Percentiles rank a stretch among this genome's conserved stretches.
Conservation (phyloP, 2,797 vertebrate species). For the Channa striata region DNA sequence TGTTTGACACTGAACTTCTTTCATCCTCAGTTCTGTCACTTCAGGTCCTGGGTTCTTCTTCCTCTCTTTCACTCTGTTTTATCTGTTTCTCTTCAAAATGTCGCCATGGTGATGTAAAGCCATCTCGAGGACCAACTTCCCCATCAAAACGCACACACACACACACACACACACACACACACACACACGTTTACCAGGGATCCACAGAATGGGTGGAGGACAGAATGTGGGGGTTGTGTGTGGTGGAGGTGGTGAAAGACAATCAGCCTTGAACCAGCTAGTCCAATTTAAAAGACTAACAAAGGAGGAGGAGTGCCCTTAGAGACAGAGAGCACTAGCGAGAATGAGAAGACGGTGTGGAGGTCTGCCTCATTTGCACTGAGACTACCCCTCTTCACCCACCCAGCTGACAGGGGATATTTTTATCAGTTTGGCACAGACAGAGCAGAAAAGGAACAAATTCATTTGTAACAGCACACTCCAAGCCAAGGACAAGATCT, state of each 20-base stretch:
- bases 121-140: slow-evolving; percentile 44
- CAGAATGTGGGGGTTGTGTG: slow-evolving; percentile 21
- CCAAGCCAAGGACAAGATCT: slow-evolving; percentile 76
- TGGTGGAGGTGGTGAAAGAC: slow-evolving; percentile 26
- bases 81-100: slow-evolving; percentile 53
- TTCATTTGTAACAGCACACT: slow-evolving; percentile 76
- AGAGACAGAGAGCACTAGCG: slow-evolving; percentile 50
- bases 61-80: slow-evolving; percentile 18
- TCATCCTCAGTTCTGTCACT: slow-evolving; percentile 56
- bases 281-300: slow-evolving; percentile 66
- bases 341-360: slow-evolving; percentile 48
- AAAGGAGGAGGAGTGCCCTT: slow-evolving; percentile 54
- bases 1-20: slow-evolving; percentile 28
- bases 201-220: slow-evolving; percentile 45
- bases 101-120: slow-evolving; percentile 71
- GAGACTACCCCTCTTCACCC: slow-evolving; percentile 66
- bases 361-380: slow-evolving; percentile 78
- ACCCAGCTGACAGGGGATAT: slow-evolving; percentile 78
- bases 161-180: too few species aligned
- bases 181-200: slow-evolving; percentile 39
- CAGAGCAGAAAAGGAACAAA: slow-evolving; percentile 69
- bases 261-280: slow-evolving; percentile 69
- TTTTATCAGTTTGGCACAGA: slow-evolving; percentile 80
- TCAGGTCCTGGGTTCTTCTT: slow-evolving; percentile 48
- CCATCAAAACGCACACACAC: slow-evolving; percentile 8